Percentiles rank a stretch among this genome's conserved stretches.
These are phyloP conservation scores for Fragum sueziense DNA, from an alignment of 2,888 invertebrate genomes.

Conservation along the genomic window DNA sequence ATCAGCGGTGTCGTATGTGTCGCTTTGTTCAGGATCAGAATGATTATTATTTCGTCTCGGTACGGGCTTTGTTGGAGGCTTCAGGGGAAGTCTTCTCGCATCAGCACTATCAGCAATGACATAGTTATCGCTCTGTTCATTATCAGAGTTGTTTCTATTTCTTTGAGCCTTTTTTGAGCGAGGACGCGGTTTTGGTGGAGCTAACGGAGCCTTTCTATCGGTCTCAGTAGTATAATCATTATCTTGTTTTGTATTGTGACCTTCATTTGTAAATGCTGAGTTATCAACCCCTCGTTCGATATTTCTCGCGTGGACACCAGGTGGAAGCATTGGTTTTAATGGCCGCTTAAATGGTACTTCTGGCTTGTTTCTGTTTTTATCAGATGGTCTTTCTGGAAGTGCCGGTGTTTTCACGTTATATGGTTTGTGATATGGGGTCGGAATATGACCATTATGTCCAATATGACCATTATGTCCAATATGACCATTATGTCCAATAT, in stretches of 20 bases:
- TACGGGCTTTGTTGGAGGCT: conserved; percentile 35
- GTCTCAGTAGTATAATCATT: background rate
- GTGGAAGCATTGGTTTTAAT: background rate
- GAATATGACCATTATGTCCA: background rate
- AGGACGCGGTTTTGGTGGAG: background rate
- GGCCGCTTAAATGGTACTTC: background rate
- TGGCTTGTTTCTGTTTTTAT: conserved; percentile 2
- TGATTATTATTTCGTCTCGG: conserved; percentile 30
- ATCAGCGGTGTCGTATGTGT: conserved; percentile 13
- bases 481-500: no score
- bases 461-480: background rate
- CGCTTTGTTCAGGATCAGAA: background rate
- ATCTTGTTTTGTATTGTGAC: background rate
- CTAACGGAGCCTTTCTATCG: background rate
- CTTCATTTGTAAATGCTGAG: background rate
- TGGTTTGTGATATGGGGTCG: conserved; percentile 15
- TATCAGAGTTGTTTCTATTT: background rate
- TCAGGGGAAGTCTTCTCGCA: background rate
- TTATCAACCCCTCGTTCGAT: background rate
- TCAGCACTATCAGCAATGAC: background rate
- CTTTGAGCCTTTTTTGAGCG: conserved; percentile 12
- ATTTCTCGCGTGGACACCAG: background rate
- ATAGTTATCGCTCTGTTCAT: background rate
- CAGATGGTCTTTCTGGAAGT: conserved; percentile 1
- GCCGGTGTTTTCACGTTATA: background rate